Base-by-base conservation (phyloP, 1,140 invertebrate genomes). In the Halyomorpha halys region DNA sequence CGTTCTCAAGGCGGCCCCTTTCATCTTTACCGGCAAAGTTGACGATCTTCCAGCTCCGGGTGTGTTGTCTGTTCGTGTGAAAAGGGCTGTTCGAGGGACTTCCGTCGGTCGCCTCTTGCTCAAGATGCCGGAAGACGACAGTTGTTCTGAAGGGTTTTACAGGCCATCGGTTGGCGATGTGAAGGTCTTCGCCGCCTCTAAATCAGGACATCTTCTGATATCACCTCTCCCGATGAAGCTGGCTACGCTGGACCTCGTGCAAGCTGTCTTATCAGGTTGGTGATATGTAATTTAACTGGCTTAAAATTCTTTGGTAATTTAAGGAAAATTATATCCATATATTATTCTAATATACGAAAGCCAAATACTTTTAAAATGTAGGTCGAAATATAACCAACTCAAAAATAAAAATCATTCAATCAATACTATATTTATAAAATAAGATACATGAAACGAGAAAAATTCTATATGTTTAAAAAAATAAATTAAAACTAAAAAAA, bases 191-290 rank as follows among this genome's bases (percentile, higher is more conserved):
- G 53, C 53, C 19, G 53, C 53, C 53, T 23, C 53, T 21, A 56
- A 56, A n/a, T 27, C 18, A 8, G 53, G 53, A 21, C 15, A 23
- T 15, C 53, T 56, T 5, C 18, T 56, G 3, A 25, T 56, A 21
- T 23, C 18, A 25, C 53, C 53, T 21, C 53, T 56, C 1, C 53
- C 53, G 18, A 56, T 56, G 53, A 56, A 56, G 53, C 21, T 56
- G 19, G 53, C 53, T 14, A 56, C 53, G 2, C 53, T 56, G 15
- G 53, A 56, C 23, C 53, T 56, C 15, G 53, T 56, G 3, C 18
- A 19, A 27, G 53, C 53, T 56, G 53, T 56, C 53, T 23, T 56
- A 23, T 21, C 53, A 56, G 53, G 53, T 56, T 4, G 18, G 53
- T 39, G 27, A 30, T 30, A 30, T 4, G 3, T 30, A 30, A 4